Evolutionary conservation across 1,140 invertebrate genomes (phyloP).

Genomic region (Brachionus asplanchnoidis): DNA sequence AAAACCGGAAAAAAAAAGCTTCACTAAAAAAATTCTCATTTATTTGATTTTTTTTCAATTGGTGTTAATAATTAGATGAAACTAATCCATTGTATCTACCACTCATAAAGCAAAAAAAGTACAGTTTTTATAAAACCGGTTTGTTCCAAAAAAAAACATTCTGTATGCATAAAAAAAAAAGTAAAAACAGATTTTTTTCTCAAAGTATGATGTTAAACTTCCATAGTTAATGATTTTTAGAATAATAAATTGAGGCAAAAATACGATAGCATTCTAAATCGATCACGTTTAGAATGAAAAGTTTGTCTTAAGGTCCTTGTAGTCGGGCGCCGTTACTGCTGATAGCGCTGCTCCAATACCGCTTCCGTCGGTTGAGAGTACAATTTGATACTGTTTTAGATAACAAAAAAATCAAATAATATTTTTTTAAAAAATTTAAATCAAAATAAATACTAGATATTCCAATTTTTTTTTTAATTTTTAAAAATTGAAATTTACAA

Average conservation of each 20-base stretch:
- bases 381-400: slow-evolving; percentile 62
- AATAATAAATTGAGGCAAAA: not conserved
- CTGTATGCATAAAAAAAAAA: not conserved
- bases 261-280: not conserved
- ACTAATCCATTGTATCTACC: not conserved
- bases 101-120: not conserved
- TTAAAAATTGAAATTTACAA: not conserved
- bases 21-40: not conserved
- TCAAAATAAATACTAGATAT: not conserved
- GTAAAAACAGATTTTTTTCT: not conserved
- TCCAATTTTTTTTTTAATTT: not conserved
- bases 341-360: slow-evolving; percentile 94
- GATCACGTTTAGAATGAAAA: not conserved
- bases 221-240: not conserved
- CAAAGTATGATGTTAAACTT: not conserved
- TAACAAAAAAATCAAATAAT: slow-evolving; percentile 26
- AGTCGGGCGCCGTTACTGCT: slow-evolving; percentile 58
- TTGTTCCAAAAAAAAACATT: not conserved
- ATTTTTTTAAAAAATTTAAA: slow-evolving; percentile 2
- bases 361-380: slow-evolving; percentile 95
- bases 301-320: not conserved
- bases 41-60: not conserved
- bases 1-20: not conserved
- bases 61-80: not conserved
- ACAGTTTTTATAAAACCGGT: not conserved